Percentiles rank a stretch among this genome's conserved stretches.
Evolutionary conservation across 2,113 vertebrate genomes (phyloP).

Genomic region (Nansenia antarctica): DNA sequence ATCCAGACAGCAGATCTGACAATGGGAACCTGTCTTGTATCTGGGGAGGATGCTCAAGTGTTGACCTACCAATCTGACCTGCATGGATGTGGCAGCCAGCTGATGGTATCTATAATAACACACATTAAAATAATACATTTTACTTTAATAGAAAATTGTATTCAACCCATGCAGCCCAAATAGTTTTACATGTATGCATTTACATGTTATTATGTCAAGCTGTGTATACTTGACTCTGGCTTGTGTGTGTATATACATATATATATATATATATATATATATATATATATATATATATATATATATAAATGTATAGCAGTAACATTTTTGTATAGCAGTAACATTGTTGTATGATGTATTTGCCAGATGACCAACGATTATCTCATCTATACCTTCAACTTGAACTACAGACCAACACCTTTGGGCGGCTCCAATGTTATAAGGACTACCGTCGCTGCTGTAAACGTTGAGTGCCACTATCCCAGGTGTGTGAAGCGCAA

Average conservation of each 20-base stretch:
- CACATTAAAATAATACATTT: not conserved
- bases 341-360: slow-evolving; percentile 10
- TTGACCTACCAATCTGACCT: slow-evolving; percentile 54
- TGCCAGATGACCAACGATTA: slow-evolving; percentile 53
- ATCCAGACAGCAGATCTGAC: slow-evolving; percentile 48
- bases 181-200: too few relatives aligned
- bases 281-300: too few relatives aligned
- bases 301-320: too few relatives aligned
- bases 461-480: slow-evolving; percentile 71
- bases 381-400: slow-evolving; percentile 61
- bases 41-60: slow-evolving; percentile 41
- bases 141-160: not conserved
- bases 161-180: too few relatives aligned
- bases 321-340: not conserved
- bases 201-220: too few relatives aligned
- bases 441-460: slow-evolving; percentile 48
- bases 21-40: slow-evolving; percentile 47
- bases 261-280: too few relatives aligned
- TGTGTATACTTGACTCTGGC: too few relatives aligned
- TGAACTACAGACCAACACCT: slow-evolving; percentile 59
- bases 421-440: slow-evolving; percentile 32
- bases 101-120: slow-evolving; percentile 40
- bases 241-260: too few relatives aligned
- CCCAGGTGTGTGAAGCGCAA: slow-evolving; percentile 60
- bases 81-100: slow-evolving; percentile 50